A percentile compares a stretch with the other conserved stretches of the same genome.
Conservation (phyloP, 2,797 vertebrate species). For the Helarctos malayanus region DNA sequence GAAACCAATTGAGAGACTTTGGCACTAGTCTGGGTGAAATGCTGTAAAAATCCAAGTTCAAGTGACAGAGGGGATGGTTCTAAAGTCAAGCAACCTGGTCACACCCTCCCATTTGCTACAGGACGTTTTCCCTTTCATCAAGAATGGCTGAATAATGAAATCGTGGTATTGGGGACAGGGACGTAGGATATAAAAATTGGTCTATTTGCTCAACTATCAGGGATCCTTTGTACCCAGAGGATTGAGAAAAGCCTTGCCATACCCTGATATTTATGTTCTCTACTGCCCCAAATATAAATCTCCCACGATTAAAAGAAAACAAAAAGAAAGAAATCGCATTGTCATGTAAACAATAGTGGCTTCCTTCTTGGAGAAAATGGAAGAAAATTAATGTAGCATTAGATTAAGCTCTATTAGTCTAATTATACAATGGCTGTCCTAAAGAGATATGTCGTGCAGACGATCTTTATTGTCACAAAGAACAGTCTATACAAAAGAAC, state of each 20-base stretch:
- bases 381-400: slow-evolving; percentile 82
- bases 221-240: not conserved
- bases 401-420: slow-evolving; percentile 81
- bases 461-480: slow-evolving; percentile 81
- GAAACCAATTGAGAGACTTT: not conserved
- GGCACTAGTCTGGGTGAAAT: not conserved
- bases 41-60: not conserved
- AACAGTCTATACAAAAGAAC: slow-evolving; percentile 83
- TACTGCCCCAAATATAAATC: slow-evolving; percentile 27
- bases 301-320: not conserved
- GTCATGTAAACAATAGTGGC: slow-evolving; percentile 23
- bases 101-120: not conserved
- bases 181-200: not conserved
- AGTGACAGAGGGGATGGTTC: not conserved
- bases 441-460: slow-evolving; percentile 78
- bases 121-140: not conserved
- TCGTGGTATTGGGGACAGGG: not conserved
- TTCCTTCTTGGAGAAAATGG: slow-evolving; percentile 70
- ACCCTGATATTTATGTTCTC: not conserved
- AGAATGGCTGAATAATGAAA: not conserved
- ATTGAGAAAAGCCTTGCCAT: not conserved
- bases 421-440: slow-evolving; percentile 84
- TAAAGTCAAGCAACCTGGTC: not conserved
- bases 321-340: not conserved
- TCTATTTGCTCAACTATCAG: not conserved